Evolutionary conservation across 2,797 vertebrate genomes (phyloP).

Genomic region (Hippoglossus hippoglossus): DNA sequence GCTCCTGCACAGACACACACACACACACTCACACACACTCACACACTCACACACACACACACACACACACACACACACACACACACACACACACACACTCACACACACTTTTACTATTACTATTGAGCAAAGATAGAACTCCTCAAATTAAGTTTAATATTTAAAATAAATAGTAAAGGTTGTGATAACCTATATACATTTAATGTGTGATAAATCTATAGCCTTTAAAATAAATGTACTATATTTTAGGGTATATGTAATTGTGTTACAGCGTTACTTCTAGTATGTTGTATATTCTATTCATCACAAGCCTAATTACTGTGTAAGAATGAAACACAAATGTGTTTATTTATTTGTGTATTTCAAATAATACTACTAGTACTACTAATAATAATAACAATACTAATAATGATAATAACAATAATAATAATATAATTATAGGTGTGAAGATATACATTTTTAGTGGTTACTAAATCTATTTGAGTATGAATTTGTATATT

Average conservation of each 20-base stretch:
- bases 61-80: constrained; percentile 9
- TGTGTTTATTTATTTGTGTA: too few species aligned
- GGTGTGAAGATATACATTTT: too few species aligned
- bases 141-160: too few species aligned
- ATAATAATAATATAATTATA: too few species aligned
- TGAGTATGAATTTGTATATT: neutral
- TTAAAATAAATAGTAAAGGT: too few species aligned
- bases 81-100: constrained; percentile 5
- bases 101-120: neutral
- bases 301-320: too few species aligned
- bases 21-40: constrained; percentile 10
- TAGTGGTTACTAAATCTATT: neutral
- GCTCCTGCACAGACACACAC: constrained; percentile 56
- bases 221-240: neutral
- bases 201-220: neutral
- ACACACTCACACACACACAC: constrained; percentile 5
- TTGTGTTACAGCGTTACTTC: neutral
- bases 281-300: neutral
- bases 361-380: too few species aligned
- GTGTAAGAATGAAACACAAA: too few species aligned
- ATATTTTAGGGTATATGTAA: neutral
- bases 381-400: too few species aligned
- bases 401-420: too few species aligned
- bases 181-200: too few species aligned
- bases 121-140: too few species aligned